phyloP scores from a whole-genome alignment of 2,797 vertebrate species.

The Rhincodon typus region DNA sequence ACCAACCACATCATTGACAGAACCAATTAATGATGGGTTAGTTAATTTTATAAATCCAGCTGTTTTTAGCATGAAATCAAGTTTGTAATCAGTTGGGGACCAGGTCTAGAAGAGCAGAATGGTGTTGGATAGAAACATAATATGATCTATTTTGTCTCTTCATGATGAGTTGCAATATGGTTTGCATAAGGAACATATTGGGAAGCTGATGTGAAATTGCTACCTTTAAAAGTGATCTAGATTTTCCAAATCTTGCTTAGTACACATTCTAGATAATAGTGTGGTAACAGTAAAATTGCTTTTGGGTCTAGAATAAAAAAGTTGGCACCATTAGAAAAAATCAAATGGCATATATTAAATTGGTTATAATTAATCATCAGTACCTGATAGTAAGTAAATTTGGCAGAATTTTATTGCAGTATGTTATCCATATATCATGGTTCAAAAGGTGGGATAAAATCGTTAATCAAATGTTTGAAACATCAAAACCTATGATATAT shows the following conservation, averaged over 20 bases:
- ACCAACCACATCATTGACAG: too few relatives aligned
- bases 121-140: neutral
- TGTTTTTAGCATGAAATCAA: neutral
- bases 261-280: too few relatives aligned
- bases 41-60: neutral
- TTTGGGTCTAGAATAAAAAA: neutral
- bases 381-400: neutral
- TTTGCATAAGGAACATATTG: neutral
- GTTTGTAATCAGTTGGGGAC: neutral
- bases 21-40: neutral
- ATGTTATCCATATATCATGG: neutral
- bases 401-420: neutral
- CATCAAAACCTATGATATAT: neutral
- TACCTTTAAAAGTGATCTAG: neutral
- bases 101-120: neutral
- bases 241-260: neutral
- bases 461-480: neutral
- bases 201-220: neutral
- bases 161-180: neutral
- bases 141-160: neutral
- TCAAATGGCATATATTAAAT: neutral
- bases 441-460: slow-evolving; percentile 4
- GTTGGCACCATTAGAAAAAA: neutral
- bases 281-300: too few relatives aligned
- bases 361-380: neutral